Percentiles rank a stretch among this genome's conserved stretches.
Conservation (phyloP, 2,888 invertebrate genomes). For the Bedellia somnulentella region DNA sequence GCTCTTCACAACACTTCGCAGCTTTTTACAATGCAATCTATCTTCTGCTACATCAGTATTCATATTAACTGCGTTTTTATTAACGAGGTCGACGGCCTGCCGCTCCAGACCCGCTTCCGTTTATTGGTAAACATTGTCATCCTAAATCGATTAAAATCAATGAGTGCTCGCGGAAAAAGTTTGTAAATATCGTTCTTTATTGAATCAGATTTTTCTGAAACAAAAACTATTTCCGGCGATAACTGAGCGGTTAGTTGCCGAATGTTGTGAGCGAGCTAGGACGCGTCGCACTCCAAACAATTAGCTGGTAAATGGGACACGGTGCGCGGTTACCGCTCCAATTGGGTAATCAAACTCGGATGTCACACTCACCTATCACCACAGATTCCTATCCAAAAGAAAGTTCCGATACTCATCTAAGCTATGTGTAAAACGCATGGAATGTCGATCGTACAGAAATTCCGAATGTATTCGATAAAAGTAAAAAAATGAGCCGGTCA, state of each 20-base stretch:
- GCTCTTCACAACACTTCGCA: slow-evolving; percentile 20
- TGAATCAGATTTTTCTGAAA: slow-evolving; percentile 14
- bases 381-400: not conserved
- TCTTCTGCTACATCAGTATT: not conserved
- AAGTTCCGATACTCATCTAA: slow-evolving; percentile 10
- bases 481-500: slow-evolving; percentile 37
- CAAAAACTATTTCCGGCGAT: too few species aligned
- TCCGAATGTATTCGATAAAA: slow-evolving; percentile 26
- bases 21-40: slow-evolving; percentile 17
- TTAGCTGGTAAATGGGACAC: slow-evolving; percentile 34
- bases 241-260: too few species aligned
- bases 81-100: slow-evolving; percentile 29
- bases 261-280: too few species aligned
- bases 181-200: slow-evolving; percentile 11
- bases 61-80: too few species aligned
- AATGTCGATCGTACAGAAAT: slow-evolving; percentile 27
- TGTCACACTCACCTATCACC: slow-evolving; percentile 25
- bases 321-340: slow-evolving; percentile 22
- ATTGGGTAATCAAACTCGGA: slow-evolving; percentile 32
- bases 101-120: slow-evolving; percentile 26
- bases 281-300: slow-evolving; percentile 26
- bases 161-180: slow-evolving; percentile 22
- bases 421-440: slow-evolving; percentile 14
- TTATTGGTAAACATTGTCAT: slow-evolving; percentile 29
- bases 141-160: slow-evolving; percentile 16